phyloP scores from a whole-genome alignment of 2,113 vertebrate genomes.

The Brachypodius melanocephalos region DNA sequence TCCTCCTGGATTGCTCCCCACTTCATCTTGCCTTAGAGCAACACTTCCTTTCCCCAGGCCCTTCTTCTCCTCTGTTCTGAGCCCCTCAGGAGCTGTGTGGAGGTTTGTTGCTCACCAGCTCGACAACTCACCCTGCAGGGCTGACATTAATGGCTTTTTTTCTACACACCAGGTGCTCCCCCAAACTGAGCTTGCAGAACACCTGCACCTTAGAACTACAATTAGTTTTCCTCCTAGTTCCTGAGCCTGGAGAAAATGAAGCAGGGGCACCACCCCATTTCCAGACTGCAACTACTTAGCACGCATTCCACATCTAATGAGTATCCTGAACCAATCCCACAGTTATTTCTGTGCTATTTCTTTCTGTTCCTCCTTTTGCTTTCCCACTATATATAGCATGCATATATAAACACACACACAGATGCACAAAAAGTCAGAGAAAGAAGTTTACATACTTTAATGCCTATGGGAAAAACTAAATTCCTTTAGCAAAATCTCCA shows the following conservation, averaged over 20 bases:
- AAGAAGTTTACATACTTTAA: slow-evolving; percentile 25
- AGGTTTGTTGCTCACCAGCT: background rate
- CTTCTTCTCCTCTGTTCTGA: background rate
- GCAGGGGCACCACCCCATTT: background rate
- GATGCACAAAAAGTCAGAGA: background rate
- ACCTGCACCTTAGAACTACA: background rate
- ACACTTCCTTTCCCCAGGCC: background rate
- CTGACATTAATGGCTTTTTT: background rate
- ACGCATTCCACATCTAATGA: background rate
- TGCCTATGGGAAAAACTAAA: background rate
- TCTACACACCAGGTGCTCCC: background rate
- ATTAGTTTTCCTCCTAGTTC: background rate
- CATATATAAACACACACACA: background rate
- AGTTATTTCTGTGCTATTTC: background rate
- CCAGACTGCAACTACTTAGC: background rate
- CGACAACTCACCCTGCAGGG: rapidly evolving
- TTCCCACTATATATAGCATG: background rate
- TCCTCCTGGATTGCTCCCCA: background rate
- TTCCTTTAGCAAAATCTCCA: background rate
- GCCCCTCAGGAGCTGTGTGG: background rate
- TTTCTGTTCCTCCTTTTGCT: background rate
- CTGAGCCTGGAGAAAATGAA: background rate
- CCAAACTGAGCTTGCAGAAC: background rate
- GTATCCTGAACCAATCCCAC: background rate
- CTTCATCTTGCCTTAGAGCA: background rate